These are phyloP conservation scores for Lacerta viridis DNA, from an alignment of 2,797 vertebrate genomes.

Conservation along the genomic window DNA sequence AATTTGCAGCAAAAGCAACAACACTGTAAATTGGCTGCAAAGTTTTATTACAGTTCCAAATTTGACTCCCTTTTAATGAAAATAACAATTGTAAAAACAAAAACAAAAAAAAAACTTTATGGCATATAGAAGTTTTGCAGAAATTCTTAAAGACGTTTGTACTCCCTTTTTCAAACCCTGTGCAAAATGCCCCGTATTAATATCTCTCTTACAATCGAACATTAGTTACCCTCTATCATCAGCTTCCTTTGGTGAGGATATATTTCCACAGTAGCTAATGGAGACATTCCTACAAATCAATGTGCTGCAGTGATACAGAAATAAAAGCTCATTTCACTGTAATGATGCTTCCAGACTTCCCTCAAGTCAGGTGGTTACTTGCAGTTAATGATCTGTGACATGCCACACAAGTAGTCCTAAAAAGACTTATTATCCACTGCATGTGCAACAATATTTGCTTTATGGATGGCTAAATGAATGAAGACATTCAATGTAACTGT, in stretches of 20 bases:
- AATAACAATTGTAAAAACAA: constrained; percentile 54
- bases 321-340: constrained; percentile 92
- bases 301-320: constrained; percentile 88
- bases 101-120: constrained; percentile 15
- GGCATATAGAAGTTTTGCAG: constrained; percentile 37
- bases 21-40: neutral
- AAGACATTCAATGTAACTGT: constrained; percentile 96
- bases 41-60: constrained; percentile 41
- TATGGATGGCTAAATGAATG: constrained; percentile 98
- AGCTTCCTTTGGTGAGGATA: constrained; percentile 77
- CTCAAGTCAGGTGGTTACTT: constrained; percentile 92
- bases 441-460: constrained; percentile 99
- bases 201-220: constrained; percentile 60
- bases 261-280: constrained; percentile 80
- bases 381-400: constrained; percentile 96
- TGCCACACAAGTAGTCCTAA: constrained; percentile 98
- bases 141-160: constrained; percentile 49
- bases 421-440: constrained; percentile 96
- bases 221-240: constrained; percentile 74
- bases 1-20: constrained; percentile 34
- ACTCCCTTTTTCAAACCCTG: constrained; percentile 53
- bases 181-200: constrained; percentile 60
- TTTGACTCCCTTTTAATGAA: constrained; percentile 34
- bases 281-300: constrained; percentile 92
- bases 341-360: constrained; percentile 95